Evolutionary conservation across 1,140 invertebrate species (phyloP).

Genomic region (Globodera rostochiensis): DNA sequence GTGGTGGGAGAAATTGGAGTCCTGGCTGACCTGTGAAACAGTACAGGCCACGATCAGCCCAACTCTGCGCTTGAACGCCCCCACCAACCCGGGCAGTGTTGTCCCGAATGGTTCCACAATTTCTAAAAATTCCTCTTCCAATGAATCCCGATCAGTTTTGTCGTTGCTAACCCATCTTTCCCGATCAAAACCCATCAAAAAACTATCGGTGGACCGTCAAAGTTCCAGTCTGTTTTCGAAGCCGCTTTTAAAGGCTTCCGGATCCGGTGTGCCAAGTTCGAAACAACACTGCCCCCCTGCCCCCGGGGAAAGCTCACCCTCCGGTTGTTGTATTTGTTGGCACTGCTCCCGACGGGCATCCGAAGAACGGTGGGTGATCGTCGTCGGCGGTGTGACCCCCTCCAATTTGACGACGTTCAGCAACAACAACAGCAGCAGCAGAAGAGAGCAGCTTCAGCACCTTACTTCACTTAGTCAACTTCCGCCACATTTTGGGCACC

Average conservation of each 20-base stretch:
- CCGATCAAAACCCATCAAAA: too few species aligned
- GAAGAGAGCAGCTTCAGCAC: too few species aligned
- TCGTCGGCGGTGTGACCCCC: background rate
- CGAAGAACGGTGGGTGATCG: background rate
- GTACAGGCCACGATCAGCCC: conserved; percentile 10
- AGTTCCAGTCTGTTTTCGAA: too few species aligned
- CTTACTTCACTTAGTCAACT: background rate
- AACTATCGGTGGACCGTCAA: too few species aligned
- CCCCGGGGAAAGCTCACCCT: background rate
- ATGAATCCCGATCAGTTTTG: too few species aligned
- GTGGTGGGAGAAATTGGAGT: conserved; percentile 99
- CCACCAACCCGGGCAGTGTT: background rate
- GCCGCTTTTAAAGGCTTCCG: too few species aligned
- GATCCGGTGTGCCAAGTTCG: too few species aligned
- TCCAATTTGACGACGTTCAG: background rate
- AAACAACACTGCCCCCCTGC: background rate
- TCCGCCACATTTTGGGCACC: background rate
- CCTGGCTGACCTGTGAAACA: conserved; percentile 79
- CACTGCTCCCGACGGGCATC: conserved; percentile 10
- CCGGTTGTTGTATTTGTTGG: conserved; percentile 20
- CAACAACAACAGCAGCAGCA: background rate
- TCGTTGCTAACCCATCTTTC: too few species aligned
- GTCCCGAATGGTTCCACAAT: too few species aligned
- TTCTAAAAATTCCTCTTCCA: too few species aligned
- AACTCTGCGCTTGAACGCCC: conserved; percentile 13